Evolutionary conservation across 2,888 invertebrate species (phyloP).

Genomic region (Netelia melanura): DNA sequence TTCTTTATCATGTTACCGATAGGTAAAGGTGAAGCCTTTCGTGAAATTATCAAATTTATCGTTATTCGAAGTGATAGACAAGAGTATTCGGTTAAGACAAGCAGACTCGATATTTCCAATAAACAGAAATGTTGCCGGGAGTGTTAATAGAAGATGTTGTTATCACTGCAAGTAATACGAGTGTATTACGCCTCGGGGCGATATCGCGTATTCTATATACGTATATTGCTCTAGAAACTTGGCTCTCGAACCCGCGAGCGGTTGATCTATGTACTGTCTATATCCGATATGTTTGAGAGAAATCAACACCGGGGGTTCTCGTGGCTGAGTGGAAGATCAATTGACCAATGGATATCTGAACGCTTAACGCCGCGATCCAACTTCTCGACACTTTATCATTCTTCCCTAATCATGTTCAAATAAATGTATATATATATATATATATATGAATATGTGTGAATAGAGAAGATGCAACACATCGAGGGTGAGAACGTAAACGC

Average conservation of each 20-base stretch:
- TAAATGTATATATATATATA: constrained; percentile 11
- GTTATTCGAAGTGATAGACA: too few species aligned
- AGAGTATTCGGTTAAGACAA: too few species aligned
- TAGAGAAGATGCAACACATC: background rate
- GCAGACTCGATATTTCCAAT: too few species aligned
- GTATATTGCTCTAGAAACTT: too few species aligned
- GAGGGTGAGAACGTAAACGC: constrained; percentile 8
- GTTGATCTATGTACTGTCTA: constrained; percentile 39
- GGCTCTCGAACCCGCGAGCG: background rate
- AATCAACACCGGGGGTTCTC: constrained; percentile 33
- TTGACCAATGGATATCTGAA: constrained; percentile 41
- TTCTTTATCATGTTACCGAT: too few species aligned
- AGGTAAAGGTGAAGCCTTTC: too few species aligned
- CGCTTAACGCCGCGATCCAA: background rate
- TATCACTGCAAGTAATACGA: too few species aligned
- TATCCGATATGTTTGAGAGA: constrained; percentile 49
- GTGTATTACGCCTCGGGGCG: too few species aligned
- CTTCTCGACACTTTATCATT: constrained; percentile 36
- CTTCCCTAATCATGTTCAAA: constrained; percentile 39
- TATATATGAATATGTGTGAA: background rate
- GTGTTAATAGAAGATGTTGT: too few species aligned
- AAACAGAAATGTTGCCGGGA: too few species aligned
- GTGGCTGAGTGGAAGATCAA: constrained; percentile 35
- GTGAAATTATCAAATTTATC: too few species aligned
- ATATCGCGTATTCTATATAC: too few species aligned